phyloP scores from a whole-genome alignment of 2,113 vertebrate genomes.

The Octodon degus region DNA sequence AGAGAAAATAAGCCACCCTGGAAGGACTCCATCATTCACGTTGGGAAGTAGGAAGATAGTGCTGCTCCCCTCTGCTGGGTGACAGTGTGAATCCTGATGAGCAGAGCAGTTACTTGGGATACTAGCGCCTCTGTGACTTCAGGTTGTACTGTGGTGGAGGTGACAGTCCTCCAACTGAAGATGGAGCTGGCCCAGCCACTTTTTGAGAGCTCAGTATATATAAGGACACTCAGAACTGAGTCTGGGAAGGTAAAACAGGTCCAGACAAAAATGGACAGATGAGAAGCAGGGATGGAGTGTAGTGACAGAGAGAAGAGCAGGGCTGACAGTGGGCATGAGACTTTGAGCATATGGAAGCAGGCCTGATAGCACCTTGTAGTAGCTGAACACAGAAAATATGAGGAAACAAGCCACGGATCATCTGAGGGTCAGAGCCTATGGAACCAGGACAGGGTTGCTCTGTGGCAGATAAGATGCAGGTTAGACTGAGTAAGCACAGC shows the following conservation, averaged over 20 bases:
- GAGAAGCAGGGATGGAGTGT: neutral
- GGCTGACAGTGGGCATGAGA: neutral
- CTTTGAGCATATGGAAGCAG: neutral
- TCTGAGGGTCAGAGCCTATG: neutral
- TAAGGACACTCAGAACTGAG: neutral
- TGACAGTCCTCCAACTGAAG: neutral
- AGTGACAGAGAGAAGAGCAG: neutral
- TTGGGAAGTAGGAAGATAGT: neutral
- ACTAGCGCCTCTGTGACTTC: neutral
- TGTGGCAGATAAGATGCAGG: neutral
- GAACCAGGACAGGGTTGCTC: neutral
- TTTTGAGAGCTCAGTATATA: neutral
- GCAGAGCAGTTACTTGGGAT: neutral
- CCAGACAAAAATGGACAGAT: neutral
- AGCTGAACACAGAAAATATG: neutral
- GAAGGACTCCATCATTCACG: neutral
- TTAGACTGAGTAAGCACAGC: neutral
- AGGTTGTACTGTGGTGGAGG: neutral
- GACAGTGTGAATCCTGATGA: neutral
- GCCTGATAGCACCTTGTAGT: neutral
- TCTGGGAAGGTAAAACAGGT: neutral
- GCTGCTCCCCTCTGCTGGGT: neutral
- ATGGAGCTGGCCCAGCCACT: neutral
- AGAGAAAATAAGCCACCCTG: neutral
- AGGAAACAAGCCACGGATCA: neutral